A percentile compares a stretch with the other conserved stretches of the same genome.
Conservation (phyloP, 2,888 invertebrate species). For the Andrena haemorrhoa region DNA sequence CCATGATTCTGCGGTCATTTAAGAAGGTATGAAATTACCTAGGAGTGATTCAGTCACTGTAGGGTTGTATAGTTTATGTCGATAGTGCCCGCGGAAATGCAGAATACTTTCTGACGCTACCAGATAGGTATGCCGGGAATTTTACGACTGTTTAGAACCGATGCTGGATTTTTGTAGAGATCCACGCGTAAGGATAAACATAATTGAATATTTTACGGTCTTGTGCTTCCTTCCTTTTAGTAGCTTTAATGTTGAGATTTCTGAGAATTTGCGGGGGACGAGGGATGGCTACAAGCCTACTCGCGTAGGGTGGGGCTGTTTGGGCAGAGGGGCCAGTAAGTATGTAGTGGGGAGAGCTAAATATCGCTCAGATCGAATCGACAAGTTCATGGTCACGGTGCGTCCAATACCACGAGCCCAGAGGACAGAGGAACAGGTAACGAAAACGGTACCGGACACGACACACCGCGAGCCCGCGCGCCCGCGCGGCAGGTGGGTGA, state of each 20-base stretch:
- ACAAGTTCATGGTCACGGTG: constrained; percentile 49
- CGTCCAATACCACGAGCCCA: constrained; percentile 10
- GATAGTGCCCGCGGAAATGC: constrained; percentile 35
- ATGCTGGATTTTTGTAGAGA: constrained; percentile 19
- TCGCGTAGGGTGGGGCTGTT: too few relatives aligned
- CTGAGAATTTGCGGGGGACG: too few relatives aligned
- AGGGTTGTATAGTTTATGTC: neutral
- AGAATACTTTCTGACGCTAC: constrained; percentile 42
- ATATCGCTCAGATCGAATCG: constrained; percentile 18
- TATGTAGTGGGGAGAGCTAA: neutral
- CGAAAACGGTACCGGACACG: constrained; percentile 66
- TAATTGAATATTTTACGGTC: too few relatives aligned
- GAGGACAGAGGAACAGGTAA: constrained; percentile 37
- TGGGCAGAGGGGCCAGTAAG: too few relatives aligned
- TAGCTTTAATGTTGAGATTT: too few relatives aligned
- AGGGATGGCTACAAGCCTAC: too few relatives aligned
- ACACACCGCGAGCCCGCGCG: constrained; percentile 42
- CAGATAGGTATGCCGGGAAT: constrained; percentile 41
- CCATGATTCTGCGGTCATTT: neutral
- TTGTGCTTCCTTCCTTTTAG: too few relatives aligned
- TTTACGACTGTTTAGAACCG: constrained; percentile 8
- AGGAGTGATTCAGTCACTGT: constrained; percentile 31
- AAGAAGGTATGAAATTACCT: constrained; percentile 26
- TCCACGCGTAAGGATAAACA: neutral
- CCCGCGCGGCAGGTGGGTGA: constrained; percentile 70